phyloP scores from a whole-genome alignment of 2,888 invertebrate genomes.

The Himalopsyche tibetana region DNA sequence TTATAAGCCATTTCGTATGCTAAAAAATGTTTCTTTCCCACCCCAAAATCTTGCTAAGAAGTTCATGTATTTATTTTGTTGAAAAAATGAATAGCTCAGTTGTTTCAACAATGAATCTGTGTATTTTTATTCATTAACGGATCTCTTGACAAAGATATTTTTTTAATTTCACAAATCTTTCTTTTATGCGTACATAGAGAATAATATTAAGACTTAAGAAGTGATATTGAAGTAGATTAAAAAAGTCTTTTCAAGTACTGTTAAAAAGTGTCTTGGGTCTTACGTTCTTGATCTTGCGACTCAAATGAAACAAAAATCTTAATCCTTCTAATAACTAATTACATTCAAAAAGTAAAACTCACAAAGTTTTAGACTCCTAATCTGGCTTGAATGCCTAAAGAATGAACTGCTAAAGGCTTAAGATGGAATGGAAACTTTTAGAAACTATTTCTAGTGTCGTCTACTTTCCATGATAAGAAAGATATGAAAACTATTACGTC shows the following conservation, averaged over 20 bases:
- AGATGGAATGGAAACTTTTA: constrained; percentile 2
- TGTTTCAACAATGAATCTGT: too few relatives aligned
- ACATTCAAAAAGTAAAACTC: not conserved
- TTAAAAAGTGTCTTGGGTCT: not conserved
- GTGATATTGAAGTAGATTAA: too few relatives aligned
- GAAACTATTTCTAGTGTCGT: not conserved
- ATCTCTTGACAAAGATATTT: too few relatives aligned
- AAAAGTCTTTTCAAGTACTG: not conserved
- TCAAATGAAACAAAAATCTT: not conserved
- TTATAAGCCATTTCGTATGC: too few relatives aligned
- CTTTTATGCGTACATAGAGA: too few relatives aligned
- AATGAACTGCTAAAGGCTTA: constrained; percentile 30
- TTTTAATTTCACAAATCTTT: too few relatives aligned
- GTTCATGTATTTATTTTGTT: too few relatives aligned
- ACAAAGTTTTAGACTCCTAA: constrained; percentile 30
- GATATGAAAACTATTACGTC: constrained; percentile 31
- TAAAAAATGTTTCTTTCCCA: too few relatives aligned
- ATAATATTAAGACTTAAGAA: too few relatives aligned
- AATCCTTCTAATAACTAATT: constrained; percentile 19
- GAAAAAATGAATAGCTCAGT: too few relatives aligned
- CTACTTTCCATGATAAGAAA: constrained; percentile 8
- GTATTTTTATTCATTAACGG: too few relatives aligned
- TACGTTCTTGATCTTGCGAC: not conserved
- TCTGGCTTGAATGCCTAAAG: not conserved
- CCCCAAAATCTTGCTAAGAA: too few relatives aligned